phyloP scores from a whole-genome alignment of 2,797 vertebrate genomes.

The Cottoperca gobio region DNA sequence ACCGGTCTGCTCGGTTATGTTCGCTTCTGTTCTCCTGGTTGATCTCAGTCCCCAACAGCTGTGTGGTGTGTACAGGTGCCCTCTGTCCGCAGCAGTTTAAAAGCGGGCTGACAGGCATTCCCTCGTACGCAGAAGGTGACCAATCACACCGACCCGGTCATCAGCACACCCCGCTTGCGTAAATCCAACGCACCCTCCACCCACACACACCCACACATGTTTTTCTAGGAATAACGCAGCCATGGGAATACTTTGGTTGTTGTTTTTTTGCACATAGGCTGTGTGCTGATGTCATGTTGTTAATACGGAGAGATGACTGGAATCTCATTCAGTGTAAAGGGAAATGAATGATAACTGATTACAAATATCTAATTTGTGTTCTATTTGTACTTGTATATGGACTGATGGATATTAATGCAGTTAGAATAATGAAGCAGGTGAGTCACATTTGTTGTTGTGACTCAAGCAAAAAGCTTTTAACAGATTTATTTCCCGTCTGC shows the following conservation, averaged over 20 bases:
- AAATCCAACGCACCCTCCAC: slow-evolving; percentile 12
- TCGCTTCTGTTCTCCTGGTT: not conserved
- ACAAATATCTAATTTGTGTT: too few relatives aligned
- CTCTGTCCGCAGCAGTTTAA: slow-evolving; percentile 60
- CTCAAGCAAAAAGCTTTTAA: too few relatives aligned
- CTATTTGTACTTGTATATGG: too few relatives aligned
- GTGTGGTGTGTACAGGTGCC: slow-evolving; percentile 18
- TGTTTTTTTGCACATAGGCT: too few relatives aligned
- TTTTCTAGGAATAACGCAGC: slow-evolving; percentile 17
- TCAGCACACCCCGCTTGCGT: slow-evolving; percentile 31
- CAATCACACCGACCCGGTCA: slow-evolving; percentile 62
- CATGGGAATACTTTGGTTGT: not conserved
- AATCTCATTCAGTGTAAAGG: too few relatives aligned
- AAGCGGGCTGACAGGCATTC: slow-evolving; percentile 47
- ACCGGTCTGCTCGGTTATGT: not conserved
- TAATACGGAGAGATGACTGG: not conserved
- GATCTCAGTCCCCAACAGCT: not conserved
- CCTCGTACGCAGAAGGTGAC: slow-evolving; percentile 50
- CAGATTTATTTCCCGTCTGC: too few relatives aligned
- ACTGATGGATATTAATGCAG: too few relatives aligned
- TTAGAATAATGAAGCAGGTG: not conserved
- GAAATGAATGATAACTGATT: too few relatives aligned
- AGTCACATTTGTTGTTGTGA: not conserved
- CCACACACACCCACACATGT: not conserved
- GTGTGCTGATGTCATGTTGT: not conserved